Evolutionary conservation across 2,113 vertebrate genomes (phyloP).

Genomic region (Colistium nudipinnis): DNA sequence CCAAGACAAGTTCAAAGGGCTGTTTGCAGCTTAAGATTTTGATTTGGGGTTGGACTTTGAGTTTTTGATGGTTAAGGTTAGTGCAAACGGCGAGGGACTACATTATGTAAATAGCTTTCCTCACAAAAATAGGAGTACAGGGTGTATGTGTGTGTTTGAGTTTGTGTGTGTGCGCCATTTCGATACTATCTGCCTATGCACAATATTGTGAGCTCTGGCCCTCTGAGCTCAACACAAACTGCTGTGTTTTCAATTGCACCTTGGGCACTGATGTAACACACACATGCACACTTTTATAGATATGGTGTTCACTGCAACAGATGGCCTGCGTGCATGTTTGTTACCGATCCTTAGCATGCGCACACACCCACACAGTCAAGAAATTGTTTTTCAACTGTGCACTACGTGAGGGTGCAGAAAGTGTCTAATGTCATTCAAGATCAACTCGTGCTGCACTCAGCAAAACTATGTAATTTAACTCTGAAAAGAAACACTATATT

Average conservation of each 20-base stretch:
- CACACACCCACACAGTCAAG: neutral
- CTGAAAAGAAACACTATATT: no score
- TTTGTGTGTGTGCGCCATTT: neutral
- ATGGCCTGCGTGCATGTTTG: no score
- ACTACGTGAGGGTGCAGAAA: neutral
- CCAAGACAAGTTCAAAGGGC: no score
- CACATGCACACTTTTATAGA: neutral
- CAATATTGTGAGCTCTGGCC: neutral
- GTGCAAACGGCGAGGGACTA: no score
- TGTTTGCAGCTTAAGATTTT: no score
- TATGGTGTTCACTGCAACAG: no score
- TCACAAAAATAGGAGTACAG: neutral
- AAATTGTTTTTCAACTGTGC: no score
- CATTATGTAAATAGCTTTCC: neutral
- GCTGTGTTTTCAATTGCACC: slow-evolving; percentile 8
- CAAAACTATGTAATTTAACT: neutral
- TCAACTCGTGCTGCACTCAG: neutral
- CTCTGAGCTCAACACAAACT: slow-evolving; percentile 1
- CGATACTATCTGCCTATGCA: slow-evolving; percentile 3
- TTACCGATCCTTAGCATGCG: neutral
- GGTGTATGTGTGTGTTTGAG: neutral
- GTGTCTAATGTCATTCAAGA: neutral
- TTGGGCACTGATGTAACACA: neutral
- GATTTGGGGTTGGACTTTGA: no score
- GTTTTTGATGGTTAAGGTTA: no score